Percentiles rank a stretch among this genome's conserved stretches.
These are phyloP conservation scores for Pseudochirops cupreus DNA, from an alignment of 2,797 vertebrate species.

Conservation along the genomic window DNA sequence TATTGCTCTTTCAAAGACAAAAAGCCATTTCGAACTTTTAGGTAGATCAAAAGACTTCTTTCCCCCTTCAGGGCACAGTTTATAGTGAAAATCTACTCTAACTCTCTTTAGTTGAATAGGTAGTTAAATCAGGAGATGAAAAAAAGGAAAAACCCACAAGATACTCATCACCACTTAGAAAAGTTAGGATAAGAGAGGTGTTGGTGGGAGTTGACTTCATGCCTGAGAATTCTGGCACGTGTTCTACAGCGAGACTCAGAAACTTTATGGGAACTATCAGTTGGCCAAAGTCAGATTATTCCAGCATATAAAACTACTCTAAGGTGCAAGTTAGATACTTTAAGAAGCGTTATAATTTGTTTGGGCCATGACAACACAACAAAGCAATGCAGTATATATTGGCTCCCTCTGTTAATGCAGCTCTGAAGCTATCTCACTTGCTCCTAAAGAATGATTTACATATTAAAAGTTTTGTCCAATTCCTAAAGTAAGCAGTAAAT, in stretches of 20 bases:
- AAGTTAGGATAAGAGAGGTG: background rate
- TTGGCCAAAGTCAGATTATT: background rate
- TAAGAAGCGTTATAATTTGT: background rate
- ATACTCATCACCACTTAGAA: background rate
- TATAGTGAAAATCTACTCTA: constrained; percentile 54
- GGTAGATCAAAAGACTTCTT: background rate
- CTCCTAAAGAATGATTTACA: background rate
- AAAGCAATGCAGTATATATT: background rate
- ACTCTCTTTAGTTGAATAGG: constrained; percentile 7
- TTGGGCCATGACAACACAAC: background rate
- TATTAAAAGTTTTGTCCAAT: background rate
- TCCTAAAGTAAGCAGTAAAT: background rate
- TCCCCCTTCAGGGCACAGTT: constrained; percentile 29
- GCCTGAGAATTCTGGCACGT: background rate
- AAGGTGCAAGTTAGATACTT: background rate
- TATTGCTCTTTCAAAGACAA: background rate
- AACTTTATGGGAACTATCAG: background rate
- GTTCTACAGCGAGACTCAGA: background rate
- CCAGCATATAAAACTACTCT: background rate
- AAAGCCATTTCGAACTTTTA: constrained; percentile 25
- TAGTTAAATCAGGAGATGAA: background rate
- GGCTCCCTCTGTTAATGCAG: background rate
- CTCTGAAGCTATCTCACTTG: background rate
- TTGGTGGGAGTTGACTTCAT: background rate
- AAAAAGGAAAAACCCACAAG: background rate